Conservation (phyloP, 2,888 invertebrate species). For the Dinocampus coccinellae region DNA sequence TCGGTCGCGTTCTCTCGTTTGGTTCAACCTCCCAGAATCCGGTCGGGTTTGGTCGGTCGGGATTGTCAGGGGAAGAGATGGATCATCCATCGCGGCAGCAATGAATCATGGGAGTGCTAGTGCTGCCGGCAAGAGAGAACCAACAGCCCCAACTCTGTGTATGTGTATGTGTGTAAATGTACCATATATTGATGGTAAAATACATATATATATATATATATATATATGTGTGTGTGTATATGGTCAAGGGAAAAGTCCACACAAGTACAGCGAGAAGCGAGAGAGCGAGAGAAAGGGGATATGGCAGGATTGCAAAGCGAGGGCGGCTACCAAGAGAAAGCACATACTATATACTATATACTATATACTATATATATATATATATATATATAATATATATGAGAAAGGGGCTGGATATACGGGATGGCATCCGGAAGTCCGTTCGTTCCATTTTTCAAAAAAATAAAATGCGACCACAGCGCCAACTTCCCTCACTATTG, state of each 20-base stretch:
- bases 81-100: slow-evolving; percentile 69
- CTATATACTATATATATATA: slow-evolving; percentile 30
- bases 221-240: slow-evolving; percentile 72
- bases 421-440: slow-evolving; percentile 63
- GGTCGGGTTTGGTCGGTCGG: slow-evolving; percentile 45
- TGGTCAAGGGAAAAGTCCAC: slow-evolving; percentile 71
- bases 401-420: slow-evolving; percentile 32
- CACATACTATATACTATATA: no score
- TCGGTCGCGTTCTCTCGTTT: slow-evolving; percentile 37
- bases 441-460: slow-evolving; percentile 67
- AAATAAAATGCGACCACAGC: slow-evolving; percentile 63
- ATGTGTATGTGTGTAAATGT: slow-evolving; percentile 37
- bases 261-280: no score
- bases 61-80: slow-evolving; percentile 64
- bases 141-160: slow-evolving; percentile 37
- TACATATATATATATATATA: no score
- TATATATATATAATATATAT: neutral
- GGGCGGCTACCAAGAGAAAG: slow-evolving; percentile 67
- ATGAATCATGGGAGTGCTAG: slow-evolving; percentile 67
- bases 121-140: slow-evolving; percentile 55
- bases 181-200: no score
- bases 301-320: slow-evolving; percentile 49
- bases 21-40: slow-evolving; percentile 38
- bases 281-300: slow-evolving; percentile 69
- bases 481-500: slow-evolving; percentile 55